Base-by-base conservation (phyloP, 2,888 invertebrate genomes). In the Choreutis nemorana region DNA sequence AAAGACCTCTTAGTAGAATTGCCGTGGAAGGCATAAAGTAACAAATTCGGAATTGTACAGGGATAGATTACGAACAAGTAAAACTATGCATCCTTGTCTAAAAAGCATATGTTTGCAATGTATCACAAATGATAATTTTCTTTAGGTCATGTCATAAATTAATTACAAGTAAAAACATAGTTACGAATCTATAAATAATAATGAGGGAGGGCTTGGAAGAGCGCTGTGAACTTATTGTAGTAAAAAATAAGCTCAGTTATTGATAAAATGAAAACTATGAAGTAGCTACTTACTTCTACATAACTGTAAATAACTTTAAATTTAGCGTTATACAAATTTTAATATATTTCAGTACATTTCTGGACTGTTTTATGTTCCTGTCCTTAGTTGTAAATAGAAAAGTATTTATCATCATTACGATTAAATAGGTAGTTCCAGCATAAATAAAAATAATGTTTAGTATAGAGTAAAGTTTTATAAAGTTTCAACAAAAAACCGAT, bases 41-140 rank as follows among this genome's bases (percentile, higher is more conserved):
- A 72, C 78, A 77, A 77, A 77, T 77, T 78, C 78, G 78, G 78
- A 73, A 71, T 56, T 66, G 71, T 77, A 78, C 78, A 78, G 78
- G 78, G 78, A 78, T 70, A 67, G 53, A 49, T 49, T 63, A 53
- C n/a, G n/a, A n/a, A n/a, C n/a, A n/a, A n/a, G n/a, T n/a, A n/a
- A n/a, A n/a, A n/a, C n/a, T n/a, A n/a, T n/a, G n/a, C n/a, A n/a
- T n/a, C n/a, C 44, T 36, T 43, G 37, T 42, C 41, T 44, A 49
- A 49, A 44, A 50, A 42, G 51, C 50, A 39, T 35, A 22, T 30
- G 18, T 23, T 18, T 27, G 29, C 28, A 49, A 45, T 47, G 47
- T 50, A 56, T 52, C 50, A 51, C 49, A 49, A 44, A 44, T n/a
- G n/a, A n/a, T 8, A 23, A 6, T 5, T 46, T 32, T 38, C 48